Percentiles rank a stretch among this genome's conserved stretches.
phyloP scores from a whole-genome alignment of 2,888 invertebrate genomes.

The Anorthoa munda region DNA sequence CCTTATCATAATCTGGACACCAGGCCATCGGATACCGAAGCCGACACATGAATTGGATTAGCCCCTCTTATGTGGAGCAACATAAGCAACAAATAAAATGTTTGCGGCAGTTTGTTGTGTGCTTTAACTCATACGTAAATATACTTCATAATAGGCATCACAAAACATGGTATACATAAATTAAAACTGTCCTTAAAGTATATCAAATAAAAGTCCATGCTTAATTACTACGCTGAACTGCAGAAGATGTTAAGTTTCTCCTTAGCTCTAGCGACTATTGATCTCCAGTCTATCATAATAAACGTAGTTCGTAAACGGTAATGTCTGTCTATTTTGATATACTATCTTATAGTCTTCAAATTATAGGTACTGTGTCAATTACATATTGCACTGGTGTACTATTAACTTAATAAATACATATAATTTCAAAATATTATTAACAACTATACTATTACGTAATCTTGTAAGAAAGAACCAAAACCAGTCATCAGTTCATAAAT shows the following conservation, averaged over 20 bases:
- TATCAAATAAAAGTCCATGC: background rate
- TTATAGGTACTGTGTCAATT: background rate
- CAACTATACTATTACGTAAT: background rate
- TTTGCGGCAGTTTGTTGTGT: background rate
- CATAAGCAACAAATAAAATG: conserved; percentile 24
- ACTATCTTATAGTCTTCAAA: background rate
- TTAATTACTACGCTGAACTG: background rate
- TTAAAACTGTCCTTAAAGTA: background rate
- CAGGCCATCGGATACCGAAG: conserved; percentile 45
- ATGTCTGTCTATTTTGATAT: background rate
- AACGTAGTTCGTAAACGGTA: too few relatives aligned
- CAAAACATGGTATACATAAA: background rate
- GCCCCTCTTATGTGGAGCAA: conserved; percentile 40
- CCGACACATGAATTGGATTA: conserved; percentile 51
- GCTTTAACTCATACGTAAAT: background rate
- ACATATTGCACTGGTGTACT: background rate
- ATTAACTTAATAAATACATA: background rate
- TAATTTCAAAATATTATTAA: background rate
- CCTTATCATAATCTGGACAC: conserved; percentile 41
- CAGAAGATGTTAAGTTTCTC: background rate
- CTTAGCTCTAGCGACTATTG: background rate
- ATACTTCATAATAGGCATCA: background rate
- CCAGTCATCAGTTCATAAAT: background rate
- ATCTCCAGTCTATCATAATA: background rate
- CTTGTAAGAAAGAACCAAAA: background rate